Base-by-base conservation (phyloP, 2,797 vertebrate species). In the Hippoglossus hippoglossus region DNA sequence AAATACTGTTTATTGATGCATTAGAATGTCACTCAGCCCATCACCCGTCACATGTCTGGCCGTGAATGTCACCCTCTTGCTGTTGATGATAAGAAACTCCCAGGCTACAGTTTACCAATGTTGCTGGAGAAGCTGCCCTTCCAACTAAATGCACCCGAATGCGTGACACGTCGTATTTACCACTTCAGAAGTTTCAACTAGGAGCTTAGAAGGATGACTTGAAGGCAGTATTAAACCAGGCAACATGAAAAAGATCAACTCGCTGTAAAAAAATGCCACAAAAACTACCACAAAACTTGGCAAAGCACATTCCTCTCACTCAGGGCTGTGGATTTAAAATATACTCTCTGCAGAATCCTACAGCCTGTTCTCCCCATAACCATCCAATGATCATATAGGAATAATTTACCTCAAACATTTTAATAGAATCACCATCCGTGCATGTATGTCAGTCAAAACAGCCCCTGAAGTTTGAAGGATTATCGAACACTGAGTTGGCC, bases 161-260 rank as follows among this genome's bases (percentile, higher is more conserved):
- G 82, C 26, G 4, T 73, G 83, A 85, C 74, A 67, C 61, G 69
- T 81, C 52, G 22, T 74, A 67, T 82, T 86, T 84, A 61, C 77
- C 63, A 77, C 84, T 86, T 84, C 87, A 84, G 77, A 88, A 72
- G 82, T 79, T 76, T 85, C 68, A 67, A 73, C 74, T 55, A 56
- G 72, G 61, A 73, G 87, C 82, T 90, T 90, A 84, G 67, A 71
- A 67, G 66, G 58, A 86, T 86, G 81, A 80, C 81, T 85, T 54
- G 68, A 68, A 90, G 90, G 87, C 87, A 80, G 72, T 68, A 81
- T 91, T 85, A 83, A 80, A 79, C 66, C 79, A 75, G 71, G 79
- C 49, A 64, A 86, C 79, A 80, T 88, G 79, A 86, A 89, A 87
- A 61, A 67, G 64, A 73, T 77, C 77, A 41, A 28, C 73, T 68